Conservation (phyloP, 2,113 vertebrate genomes). For the Procavia capensis region DNA sequence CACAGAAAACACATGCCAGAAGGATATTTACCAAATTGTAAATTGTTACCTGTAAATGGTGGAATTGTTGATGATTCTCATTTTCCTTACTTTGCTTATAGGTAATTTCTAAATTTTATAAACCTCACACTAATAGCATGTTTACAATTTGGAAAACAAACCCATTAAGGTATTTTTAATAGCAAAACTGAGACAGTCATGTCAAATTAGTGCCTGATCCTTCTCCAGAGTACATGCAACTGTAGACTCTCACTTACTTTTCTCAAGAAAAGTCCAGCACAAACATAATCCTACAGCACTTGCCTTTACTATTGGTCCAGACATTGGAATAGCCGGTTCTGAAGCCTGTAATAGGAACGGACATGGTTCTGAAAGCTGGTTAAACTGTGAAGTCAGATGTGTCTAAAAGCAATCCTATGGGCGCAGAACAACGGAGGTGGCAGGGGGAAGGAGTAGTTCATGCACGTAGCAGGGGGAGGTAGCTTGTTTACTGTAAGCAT, state of each 20-base stretch:
- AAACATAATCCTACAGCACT: not conserved
- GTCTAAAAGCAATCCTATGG: not conserved
- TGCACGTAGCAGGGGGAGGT: not conserved
- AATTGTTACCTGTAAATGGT: conserved; percentile 22
- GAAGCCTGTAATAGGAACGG: not conserved
- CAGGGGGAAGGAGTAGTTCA: not conserved
- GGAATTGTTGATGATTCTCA: not conserved
- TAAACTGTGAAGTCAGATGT: not conserved
- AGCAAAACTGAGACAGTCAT: conserved; percentile 35
- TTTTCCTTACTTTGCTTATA: conserved; percentile 33
- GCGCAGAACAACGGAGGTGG: not conserved
- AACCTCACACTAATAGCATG: conserved; percentile 52
- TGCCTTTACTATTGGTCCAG: not conserved
- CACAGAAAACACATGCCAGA: not conserved
- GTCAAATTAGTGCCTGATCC: conserved; percentile 43
- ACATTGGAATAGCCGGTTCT: not conserved
- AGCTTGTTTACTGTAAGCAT: not conserved
- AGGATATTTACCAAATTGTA: not conserved
- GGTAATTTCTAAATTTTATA: conserved; percentile 48
- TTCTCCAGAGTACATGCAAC: conserved; percentile 30
- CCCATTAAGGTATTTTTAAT: conserved; percentile 25
- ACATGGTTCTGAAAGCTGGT: not conserved
- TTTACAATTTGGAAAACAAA: conserved; percentile 51
- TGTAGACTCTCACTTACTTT: conserved; percentile 24
- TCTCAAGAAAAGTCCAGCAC: conserved; percentile 6